Base-by-base conservation (phyloP, 1,140 invertebrate species). In the Drosophila ficusphila region DNA sequence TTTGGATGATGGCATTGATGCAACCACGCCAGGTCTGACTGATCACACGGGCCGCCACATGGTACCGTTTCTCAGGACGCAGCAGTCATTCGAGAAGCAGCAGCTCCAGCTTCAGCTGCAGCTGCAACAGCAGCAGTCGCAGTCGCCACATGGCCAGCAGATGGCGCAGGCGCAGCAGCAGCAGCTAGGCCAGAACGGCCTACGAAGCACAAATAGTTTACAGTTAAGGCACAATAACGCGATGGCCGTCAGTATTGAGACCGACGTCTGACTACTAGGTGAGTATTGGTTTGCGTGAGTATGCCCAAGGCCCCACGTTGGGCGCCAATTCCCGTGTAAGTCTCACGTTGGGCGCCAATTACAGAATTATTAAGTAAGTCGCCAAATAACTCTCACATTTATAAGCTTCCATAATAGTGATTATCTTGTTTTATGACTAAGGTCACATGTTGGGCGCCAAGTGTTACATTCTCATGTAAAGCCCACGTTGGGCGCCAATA, bases 221-320 rank as follows among this genome's bases (percentile, higher is more conserved):
- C 96, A 96, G 92, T 95, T 96, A 86, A 95, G 96, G 91, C 96
- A 96, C 92, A 97, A 97, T 93, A 97, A 90, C 69, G 91, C 91
- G 44, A 90, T 91, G 83, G 94, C 95, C 91, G 95, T 96, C 93
- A 96, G 96, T 92, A 97, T 98, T 92, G 97, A 99, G 93, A 99
- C 98, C 93, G 97, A 99, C 94, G 97, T 98, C 95, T 99, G 97
- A 98, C 96, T 96, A 96, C 94, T 94, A 94, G 95, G 96, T 97
- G 92, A 94, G 93, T 92, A 27, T 18, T 23, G 18, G 12, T 21
- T 12, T 25, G 6, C 41, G 54, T 58, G 16, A 58, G 56, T 58
- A 58, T 56, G 14, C 29, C 7, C 44, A 29, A 18, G 8, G 44
- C 2, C 31, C 14, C 16, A 8, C 46, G 14, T 47, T 29, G 9